phyloP scores from a whole-genome alignment of 2,888 invertebrate genomes.

The Eudasyphora cyanicolor region DNA sequence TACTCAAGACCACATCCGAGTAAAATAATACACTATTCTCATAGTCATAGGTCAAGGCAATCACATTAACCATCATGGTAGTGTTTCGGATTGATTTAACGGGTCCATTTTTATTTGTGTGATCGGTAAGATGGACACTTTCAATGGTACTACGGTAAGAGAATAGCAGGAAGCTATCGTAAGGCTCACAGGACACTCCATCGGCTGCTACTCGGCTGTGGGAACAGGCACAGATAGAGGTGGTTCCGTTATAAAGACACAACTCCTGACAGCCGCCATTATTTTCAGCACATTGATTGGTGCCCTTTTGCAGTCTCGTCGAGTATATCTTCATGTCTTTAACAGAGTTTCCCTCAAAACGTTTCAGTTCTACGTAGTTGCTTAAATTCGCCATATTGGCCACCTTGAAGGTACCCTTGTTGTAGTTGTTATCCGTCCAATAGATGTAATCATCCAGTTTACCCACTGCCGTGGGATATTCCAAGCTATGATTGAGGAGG shows the following conservation, averaged over 20 bases:
- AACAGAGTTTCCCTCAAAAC: conserved; percentile 84
- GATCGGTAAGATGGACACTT: conserved; percentile 88
- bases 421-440: conserved; percentile 87
- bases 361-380: conserved; percentile 81
- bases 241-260: conserved; percentile 87
- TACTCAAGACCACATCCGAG: conserved; percentile 93
- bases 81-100: conserved; percentile 86
- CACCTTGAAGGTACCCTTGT: conserved; percentile 82
- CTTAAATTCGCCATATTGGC: conserved; percentile 83
- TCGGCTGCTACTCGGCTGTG: conserved; percentile 88
- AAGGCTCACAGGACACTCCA: conserved; percentile 86
- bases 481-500: conserved; percentile 81
- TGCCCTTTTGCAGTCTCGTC: conserved; percentile 81
- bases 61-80: conserved; percentile 90
- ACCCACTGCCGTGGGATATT: conserved; percentile 85
- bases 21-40: conserved; percentile 87
- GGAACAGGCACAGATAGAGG: conserved; percentile 89
- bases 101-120: conserved; percentile 88
- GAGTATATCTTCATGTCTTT: conserved; percentile 86
- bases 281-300: conserved; percentile 84
- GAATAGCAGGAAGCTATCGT: conserved; percentile 91
- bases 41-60: conserved; percentile 91
- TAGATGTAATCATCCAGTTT: conserved; percentile 84
- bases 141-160: conserved; percentile 91
- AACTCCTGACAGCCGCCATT: conserved; percentile 90